Evolutionary conservation across 2,888 invertebrate species (phyloP).

Genomic region (Belgica antarctica): DNA sequence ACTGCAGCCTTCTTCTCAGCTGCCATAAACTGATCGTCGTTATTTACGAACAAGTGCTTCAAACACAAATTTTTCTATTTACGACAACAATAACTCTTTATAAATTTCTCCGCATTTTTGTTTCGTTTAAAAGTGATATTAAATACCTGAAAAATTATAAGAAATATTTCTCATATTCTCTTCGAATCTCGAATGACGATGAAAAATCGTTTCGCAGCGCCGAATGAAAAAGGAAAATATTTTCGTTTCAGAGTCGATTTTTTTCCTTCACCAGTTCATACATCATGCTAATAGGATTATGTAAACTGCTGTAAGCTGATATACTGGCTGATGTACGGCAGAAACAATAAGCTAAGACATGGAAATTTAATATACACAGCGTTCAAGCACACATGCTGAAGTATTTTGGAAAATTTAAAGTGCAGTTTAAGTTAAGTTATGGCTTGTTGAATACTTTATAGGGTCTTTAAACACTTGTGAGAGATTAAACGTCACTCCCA

Average conservation of each 20-base stretch:
- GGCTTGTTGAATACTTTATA: conserved; percentile 32
- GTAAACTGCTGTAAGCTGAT: conserved; percentile 32
- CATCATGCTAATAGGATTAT: conserved; percentile 38
- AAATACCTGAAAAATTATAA: conserved; percentile 19
- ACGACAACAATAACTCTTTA: background rate
- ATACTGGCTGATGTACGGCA: conserved; percentile 35
- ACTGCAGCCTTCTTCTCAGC: no score
- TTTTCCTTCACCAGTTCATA: conserved; percentile 27
- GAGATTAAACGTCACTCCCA: background rate
- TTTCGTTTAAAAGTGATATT: background rate
- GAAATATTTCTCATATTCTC: background rate
- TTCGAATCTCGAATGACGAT: background rate
- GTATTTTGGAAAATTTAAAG: conserved; percentile 22
- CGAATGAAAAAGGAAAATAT: conserved; percentile 14
- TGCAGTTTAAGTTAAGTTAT: conserved; percentile 31
- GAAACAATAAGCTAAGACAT: conserved; percentile 35
- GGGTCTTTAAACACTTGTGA: background rate
- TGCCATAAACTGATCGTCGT: no score
- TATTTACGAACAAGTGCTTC: background rate
- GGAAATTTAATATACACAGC: conserved; percentile 33
- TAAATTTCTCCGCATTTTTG: background rate
- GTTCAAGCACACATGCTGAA: conserved; percentile 28
- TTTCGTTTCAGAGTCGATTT: no score
- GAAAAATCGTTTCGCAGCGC: conserved; percentile 22
- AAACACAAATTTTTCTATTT: background rate